Evolutionary conservation across 2,113 vertebrate species (phyloP).

Genomic region (Electrona antarctica): DNA sequence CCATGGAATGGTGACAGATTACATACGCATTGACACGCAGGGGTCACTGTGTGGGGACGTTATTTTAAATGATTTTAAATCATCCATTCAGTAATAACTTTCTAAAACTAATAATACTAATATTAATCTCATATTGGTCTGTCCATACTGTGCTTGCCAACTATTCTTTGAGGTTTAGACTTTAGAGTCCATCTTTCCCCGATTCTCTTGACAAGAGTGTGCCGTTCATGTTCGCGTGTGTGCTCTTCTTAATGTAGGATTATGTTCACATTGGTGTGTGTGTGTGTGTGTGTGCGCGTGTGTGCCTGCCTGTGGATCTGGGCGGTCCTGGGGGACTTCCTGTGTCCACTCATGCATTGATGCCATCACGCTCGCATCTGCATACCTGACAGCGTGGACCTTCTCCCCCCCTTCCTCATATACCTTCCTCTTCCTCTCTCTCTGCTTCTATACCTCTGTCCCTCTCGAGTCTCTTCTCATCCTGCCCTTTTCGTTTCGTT

Average conservation of each 20-base stretch:
- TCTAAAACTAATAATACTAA: too few relatives aligned
- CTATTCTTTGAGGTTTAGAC: neutral
- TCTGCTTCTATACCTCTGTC: neutral
- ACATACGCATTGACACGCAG: too few relatives aligned
- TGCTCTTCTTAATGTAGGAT: constrained; percentile 48
- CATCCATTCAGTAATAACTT: too few relatives aligned
- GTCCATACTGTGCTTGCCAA: neutral
- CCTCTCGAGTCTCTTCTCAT: neutral
- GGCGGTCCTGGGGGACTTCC: constrained; percentile 53
- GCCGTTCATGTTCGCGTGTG: constrained; percentile 39
- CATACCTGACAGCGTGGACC: constrained; percentile 66
- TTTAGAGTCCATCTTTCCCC: constrained; percentile 19
- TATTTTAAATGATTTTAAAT: too few relatives aligned
- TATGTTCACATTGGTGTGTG: constrained; percentile 33
- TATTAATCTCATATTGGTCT: neutral
- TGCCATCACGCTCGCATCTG: constrained; percentile 63
- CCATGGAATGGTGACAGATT: too few relatives aligned
- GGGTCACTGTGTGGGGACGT: too few relatives aligned
- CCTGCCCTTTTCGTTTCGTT: neutral
- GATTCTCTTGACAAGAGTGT: constrained; percentile 25
- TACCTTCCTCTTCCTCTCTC: constrained; percentile 26
- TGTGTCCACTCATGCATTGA: constrained; percentile 68
- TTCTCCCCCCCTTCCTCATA: constrained; percentile 8
- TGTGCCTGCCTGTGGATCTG: neutral
- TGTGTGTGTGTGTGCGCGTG: constrained; percentile 31